phyloP scores from a whole-genome alignment of 2,888 invertebrate species.

The Lasioglossum calceatum region DNA sequence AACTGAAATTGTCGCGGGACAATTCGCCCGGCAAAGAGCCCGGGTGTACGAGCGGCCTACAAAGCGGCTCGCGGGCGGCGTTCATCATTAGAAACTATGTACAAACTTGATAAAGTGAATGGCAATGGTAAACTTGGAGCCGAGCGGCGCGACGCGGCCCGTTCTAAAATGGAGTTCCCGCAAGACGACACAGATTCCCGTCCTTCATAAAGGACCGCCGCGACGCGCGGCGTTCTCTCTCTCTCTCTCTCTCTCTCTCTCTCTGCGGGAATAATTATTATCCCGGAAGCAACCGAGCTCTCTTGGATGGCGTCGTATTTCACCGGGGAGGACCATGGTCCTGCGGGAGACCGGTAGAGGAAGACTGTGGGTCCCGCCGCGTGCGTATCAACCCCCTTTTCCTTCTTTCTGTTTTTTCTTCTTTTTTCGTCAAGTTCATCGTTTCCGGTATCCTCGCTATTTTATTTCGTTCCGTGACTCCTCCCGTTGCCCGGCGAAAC shows the following conservation, averaged over 20 bases:
- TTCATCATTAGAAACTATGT: conserved; percentile 10
- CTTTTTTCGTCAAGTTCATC: conserved; percentile 17
- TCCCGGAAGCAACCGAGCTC: conserved; percentile 47
- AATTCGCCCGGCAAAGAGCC: neutral
- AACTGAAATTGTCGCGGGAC: neutral
- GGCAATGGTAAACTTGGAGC: conserved; percentile 23
- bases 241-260: neutral
- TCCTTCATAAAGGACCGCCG: conserved; percentile 21
- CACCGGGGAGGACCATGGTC: conserved; percentile 35
- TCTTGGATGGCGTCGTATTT: conserved; percentile 34
- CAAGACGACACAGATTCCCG: conserved; percentile 30
- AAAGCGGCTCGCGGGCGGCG: neutral
- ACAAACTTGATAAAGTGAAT: conserved; percentile 14
- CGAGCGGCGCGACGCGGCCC: neutral
- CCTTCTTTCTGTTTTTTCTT: neutral
- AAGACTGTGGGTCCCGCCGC: conserved; percentile 4
- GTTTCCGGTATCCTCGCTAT: conserved; percentile 12
- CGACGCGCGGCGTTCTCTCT: neutral
- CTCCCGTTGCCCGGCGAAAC: neutral
- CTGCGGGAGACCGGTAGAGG: conserved; percentile 39
- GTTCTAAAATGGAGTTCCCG: conserved; percentile 24
- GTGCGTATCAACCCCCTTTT: neutral
- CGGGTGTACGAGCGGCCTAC: neutral
- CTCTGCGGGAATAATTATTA: conserved; percentile 56
- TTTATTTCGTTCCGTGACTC: conserved; percentile 29